phyloP scores from a whole-genome alignment of 2,888 invertebrate species.

The Philereme transversata region DNA sequence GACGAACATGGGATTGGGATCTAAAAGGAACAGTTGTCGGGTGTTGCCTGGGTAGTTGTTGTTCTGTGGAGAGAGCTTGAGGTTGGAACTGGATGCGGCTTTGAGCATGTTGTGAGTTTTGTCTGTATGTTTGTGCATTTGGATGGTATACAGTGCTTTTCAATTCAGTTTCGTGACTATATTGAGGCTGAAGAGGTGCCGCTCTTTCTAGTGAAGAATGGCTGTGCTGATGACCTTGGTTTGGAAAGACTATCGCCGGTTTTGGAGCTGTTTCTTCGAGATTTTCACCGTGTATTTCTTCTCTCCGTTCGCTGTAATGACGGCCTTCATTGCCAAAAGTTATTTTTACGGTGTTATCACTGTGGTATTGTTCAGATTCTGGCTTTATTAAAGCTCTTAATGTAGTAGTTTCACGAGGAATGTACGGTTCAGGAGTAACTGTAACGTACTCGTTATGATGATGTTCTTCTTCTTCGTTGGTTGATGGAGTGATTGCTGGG shows the following conservation, averaged over 20 bases:
- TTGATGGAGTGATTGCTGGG: slow-evolving; percentile 89
- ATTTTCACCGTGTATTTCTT: slow-evolving; percentile 64
- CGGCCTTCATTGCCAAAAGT: slow-evolving; percentile 89
- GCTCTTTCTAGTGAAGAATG: slow-evolving; percentile 61
- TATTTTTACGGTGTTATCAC: slow-evolving; percentile 91
- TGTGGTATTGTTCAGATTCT: slow-evolving; percentile 93
- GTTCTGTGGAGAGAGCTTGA: slow-evolving; percentile 68
- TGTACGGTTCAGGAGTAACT: slow-evolving; percentile 80
- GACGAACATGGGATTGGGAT: slow-evolving; percentile 59
- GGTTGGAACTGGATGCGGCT: slow-evolving; percentile 77
- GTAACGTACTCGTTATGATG: slow-evolving; percentile 84
- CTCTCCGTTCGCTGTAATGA: slow-evolving; percentile 68
- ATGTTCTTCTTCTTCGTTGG: slow-evolving; percentile 84
- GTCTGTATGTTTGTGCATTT: slow-evolving; percentile 55
- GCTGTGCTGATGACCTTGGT: slow-evolving; percentile 56
- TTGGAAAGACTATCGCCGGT: slow-evolving; percentile 84
- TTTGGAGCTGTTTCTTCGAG: slow-evolving; percentile 87
- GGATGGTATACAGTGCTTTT: slow-evolving; percentile 54
- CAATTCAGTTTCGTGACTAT: slow-evolving; percentile 48
- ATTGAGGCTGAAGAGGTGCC: slow-evolving; percentile 58
- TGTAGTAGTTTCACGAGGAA: slow-evolving; percentile 89
- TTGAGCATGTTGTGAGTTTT: slow-evolving; percentile 65
- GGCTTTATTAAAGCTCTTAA: slow-evolving; percentile 93
- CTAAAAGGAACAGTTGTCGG: slow-evolving; percentile 71
- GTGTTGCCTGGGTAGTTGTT: slow-evolving; percentile 74